Evolutionary conservation across 2,113 vertebrate species (phyloP).

Genomic region (Sarotherodon lohbergeri): DNA sequence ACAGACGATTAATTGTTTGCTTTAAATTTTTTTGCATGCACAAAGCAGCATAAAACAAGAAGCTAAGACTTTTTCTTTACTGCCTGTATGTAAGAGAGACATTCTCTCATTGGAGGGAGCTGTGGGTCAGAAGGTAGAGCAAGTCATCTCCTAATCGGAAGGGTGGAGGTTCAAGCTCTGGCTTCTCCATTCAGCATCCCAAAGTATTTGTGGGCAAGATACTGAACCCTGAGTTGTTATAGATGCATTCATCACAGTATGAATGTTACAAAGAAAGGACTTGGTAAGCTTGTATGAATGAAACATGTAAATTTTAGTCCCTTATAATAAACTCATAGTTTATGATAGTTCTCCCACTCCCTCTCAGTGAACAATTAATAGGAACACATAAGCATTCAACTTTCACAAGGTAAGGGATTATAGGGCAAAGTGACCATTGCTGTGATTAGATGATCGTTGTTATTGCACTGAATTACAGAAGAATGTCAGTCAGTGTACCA

Average conservation of each 20-base stretch:
- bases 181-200: background rate
- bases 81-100: background rate
- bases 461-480: background rate
- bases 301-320: background rate
- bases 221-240: background rate
- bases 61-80: rapidly evolving
- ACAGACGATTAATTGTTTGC: background rate
- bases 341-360: background rate
- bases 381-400: background rate
- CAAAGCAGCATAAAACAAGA: background rate
- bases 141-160: background rate
- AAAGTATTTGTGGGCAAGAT: background rate
- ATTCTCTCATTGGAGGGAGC: background rate
- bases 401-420: background rate
- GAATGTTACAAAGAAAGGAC: background rate
- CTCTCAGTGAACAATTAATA: background rate
- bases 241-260: background rate
- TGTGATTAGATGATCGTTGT: background rate
- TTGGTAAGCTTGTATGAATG: background rate
- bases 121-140: background rate
- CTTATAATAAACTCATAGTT: background rate
- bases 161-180: rapidly evolving
- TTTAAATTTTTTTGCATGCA: rapidly evolving
- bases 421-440: background rate
- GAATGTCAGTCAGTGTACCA: background rate